Conservation (phyloP, 2,888 invertebrate genomes). For the Lithophane socia region DNA sequence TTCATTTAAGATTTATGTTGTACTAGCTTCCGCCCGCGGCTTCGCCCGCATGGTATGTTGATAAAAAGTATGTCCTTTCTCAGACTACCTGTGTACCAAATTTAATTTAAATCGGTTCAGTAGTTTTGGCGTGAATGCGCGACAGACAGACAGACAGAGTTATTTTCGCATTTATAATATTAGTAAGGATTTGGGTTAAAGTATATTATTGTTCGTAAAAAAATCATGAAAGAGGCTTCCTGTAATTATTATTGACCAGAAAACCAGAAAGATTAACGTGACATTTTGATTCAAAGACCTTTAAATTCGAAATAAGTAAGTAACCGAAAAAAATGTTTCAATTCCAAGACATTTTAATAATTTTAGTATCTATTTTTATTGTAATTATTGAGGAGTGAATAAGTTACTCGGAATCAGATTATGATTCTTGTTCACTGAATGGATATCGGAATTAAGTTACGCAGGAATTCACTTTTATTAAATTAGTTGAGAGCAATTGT, state of each 20-base stretch:
- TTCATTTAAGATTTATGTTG: background rate
- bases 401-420: background rate
- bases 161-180: too few species aligned
- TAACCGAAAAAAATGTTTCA: too few species aligned
- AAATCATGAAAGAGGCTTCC: background rate
- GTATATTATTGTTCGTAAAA: background rate
- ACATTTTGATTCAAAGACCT: background rate
- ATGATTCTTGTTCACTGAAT: background rate
- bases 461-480: background rate
- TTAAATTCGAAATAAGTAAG: too few species aligned
- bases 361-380: too few species aligned
- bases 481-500: background rate
- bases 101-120: too few species aligned
- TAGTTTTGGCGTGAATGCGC: too few species aligned
- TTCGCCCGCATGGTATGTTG: too few species aligned
- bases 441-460: background rate
- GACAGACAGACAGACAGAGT: too few species aligned
- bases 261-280: background rate
- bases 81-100: too few species aligned
- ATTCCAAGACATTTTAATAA: too few species aligned
- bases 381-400: background rate
- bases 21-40: background rate
- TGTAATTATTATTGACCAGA: background rate
- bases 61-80: too few species aligned
- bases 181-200: background rate